Evolutionary conservation across 2,797 vertebrate species (phyloP).

Genomic region (Phoxinus dragarum): DNA sequence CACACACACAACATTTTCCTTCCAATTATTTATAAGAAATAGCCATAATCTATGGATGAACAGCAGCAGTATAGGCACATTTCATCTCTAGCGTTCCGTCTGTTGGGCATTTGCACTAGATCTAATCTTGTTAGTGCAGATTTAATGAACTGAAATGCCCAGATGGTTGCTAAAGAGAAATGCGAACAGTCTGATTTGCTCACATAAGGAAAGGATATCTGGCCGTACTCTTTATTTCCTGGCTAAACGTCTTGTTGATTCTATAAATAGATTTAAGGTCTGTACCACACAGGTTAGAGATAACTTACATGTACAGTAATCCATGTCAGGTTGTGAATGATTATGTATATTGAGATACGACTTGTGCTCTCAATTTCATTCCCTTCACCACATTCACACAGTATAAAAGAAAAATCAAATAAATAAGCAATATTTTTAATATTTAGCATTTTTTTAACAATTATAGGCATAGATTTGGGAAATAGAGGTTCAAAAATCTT

Average conservation of each 20-base stretch:
- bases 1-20: not conserved
- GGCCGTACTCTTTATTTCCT: constrained; percentile 55
- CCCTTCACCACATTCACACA: not conserved
- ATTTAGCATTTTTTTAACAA: not conserved
- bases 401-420: not conserved
- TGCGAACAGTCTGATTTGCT: constrained; percentile 60
- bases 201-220: constrained; percentile 61
- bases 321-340: constrained; percentile 2
- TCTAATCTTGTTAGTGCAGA: constrained; percentile 62
- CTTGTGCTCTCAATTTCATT: not conserved
- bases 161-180: constrained; percentile 63
- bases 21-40: constrained; percentile 21
- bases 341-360: not conserved
- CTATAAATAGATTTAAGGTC: constrained; percentile 55
- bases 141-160: constrained; percentile 61
- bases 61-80: constrained; percentile 26
- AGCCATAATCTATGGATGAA: constrained; percentile 7
- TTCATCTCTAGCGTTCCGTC: constrained; percentile 45
- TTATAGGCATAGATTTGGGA: not conserved
- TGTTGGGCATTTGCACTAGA: constrained; percentile 56
- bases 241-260: constrained; percentile 53
- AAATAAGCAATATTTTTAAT: not conserved
- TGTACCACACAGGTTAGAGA: constrained; percentile 43
- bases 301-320: constrained; percentile 3
- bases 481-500: not conserved